These are phyloP conservation scores for Sciurus niger DNA, from an alignment of 2,113 vertebrate species.

Conservation along the genomic window DNA sequence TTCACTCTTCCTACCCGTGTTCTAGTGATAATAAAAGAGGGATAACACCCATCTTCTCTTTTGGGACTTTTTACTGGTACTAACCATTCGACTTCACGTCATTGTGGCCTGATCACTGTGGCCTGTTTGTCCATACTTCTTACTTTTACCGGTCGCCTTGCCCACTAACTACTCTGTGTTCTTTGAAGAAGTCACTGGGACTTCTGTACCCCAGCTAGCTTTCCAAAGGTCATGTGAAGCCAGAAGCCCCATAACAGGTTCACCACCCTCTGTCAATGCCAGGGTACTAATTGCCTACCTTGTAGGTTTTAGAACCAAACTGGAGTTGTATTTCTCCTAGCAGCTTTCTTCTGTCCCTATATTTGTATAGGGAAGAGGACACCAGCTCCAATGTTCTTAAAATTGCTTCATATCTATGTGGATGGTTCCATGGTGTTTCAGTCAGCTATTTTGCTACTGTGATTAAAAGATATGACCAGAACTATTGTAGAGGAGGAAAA, in stretches of 20 bases:
- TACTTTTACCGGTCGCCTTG: not conserved
- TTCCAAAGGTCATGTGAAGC: not conserved
- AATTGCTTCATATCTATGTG: too few relatives aligned
- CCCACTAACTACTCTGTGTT: not conserved
- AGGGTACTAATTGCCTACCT: not conserved
- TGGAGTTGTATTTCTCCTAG: not conserved
- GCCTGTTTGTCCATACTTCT: not conserved
- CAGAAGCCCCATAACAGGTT: not conserved
- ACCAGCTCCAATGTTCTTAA: not conserved
- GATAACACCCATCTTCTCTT: not conserved
- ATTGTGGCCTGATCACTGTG: not conserved
- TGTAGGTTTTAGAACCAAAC: not conserved
- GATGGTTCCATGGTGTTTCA: not conserved
- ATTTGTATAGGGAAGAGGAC: not conserved
- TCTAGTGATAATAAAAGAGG: not conserved
- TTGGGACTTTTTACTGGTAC: not conserved
- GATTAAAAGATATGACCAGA: too few relatives aligned
- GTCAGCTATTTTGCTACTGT: too few relatives aligned
- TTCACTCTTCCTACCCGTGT: not conserved
- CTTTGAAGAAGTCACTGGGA: not conserved
- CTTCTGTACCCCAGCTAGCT: not conserved
- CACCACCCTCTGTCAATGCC: not conserved
- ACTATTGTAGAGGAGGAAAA: too few relatives aligned
- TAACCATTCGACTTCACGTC: not conserved
- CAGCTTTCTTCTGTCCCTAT: not conserved